Evolutionary conservation across 2,888 invertebrate species (phyloP).

Genomic region (Bombylius discolor): DNA sequence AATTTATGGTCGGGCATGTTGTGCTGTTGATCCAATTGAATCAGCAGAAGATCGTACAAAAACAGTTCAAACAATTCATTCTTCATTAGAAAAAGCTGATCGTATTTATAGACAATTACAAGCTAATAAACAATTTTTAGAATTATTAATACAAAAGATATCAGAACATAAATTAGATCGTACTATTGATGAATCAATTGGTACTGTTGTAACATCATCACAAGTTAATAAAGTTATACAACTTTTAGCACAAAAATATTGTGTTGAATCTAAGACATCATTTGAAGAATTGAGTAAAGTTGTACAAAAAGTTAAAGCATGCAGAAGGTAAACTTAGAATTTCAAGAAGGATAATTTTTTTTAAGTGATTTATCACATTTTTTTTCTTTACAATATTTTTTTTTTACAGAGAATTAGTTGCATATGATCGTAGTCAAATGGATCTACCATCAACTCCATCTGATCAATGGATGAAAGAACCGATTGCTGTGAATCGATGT

Average conservation of each 20-base stretch:
- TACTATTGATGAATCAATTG: constrained; percentile 39
- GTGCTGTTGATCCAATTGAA: constrained; percentile 94
- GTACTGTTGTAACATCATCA: constrained; percentile 40
- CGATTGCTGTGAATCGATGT: constrained; percentile 47
- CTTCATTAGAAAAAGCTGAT: constrained; percentile 86
- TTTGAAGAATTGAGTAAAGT: constrained; percentile 90
- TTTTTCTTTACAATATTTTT: background rate
- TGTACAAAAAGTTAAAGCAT: constrained; percentile 81
- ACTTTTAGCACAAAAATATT: constrained; percentile 86
- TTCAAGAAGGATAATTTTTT: background rate
- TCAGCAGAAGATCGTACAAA: constrained; percentile 94
- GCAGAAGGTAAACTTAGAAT: constrained; percentile 44
- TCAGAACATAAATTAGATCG: constrained; percentile 73
- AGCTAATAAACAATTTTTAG: constrained; percentile 78
- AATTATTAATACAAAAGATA: constrained; percentile 72
- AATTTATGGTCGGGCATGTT: constrained; percentile 78
- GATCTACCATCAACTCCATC: constrained; percentile 36
- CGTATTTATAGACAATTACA: constrained; percentile 83
- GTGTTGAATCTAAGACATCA: constrained; percentile 84
- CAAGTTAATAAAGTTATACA: constrained; percentile 90
- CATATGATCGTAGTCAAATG: constrained; percentile 76
- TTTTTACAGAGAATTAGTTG: constrained; percentile 61
- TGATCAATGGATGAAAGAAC: constrained; percentile 21
- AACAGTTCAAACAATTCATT: constrained; percentile 82
- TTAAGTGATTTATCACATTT: background rate